Base-by-base conservation (phyloP, 1,140 invertebrate genomes). In the Brachionus koreanus region DNA sequence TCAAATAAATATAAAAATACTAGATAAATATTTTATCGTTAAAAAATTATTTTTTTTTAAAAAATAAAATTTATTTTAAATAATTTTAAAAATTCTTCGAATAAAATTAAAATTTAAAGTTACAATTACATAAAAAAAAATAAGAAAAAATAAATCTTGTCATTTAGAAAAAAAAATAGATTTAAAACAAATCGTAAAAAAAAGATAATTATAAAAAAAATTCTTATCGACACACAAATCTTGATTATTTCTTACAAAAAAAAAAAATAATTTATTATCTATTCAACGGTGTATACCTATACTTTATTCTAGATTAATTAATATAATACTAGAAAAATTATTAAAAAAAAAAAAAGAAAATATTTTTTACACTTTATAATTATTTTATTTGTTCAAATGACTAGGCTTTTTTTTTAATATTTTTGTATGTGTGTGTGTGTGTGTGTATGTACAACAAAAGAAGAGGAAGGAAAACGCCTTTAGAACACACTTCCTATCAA, bases 401-500 rank as follows among this genome's bases (percentile, higher is more conserved):
- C 49, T 57, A 57, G 49, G 9, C 19, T 23, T 19, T 19, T 3
- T 9, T 57, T 19, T 6, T 57, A 7, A 7, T 23, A 0, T 0
- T 57, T 16, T 52, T 16, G 1, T 52, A 1, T 19, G n/a, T 19
- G 1, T 57, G 16, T 57, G 13, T 52, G 6, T 16, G 6, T 16
- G 16, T 5, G 6, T 52, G 16, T 19, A 52, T 52, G 46, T 52
- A 46, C 42, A 46, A n/a, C 0, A 46, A 4, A 46, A 9, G 12
- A n/a, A n/a, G n/a, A n/a, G n/a, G n/a, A n/a, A n/a, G n/a, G n/a
- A 12, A 2, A 42, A 42, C n/a, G n/a, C n/a, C 16, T 39, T 69
- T 69, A 69, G 37, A 69, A 69, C 4, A 69, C 65, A 69, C 65
- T 69, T 39, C 65, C 65, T 13, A 69, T 69, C 33, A 69, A 69